Conservation (phyloP, 2,797 vertebrate species). For the Nannoperca obscura region DNA sequence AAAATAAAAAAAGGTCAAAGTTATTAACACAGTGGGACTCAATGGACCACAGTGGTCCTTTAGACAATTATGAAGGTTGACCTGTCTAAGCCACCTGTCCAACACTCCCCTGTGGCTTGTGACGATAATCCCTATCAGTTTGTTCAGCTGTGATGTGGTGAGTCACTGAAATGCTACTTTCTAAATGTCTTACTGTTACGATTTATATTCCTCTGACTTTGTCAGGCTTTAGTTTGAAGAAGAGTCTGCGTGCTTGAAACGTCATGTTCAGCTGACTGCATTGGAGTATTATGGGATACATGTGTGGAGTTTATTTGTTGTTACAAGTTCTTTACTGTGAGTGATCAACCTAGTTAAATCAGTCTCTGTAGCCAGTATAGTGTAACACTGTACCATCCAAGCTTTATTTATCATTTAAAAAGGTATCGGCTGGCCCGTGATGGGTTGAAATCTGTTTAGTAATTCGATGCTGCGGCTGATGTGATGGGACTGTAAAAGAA, state of each 20-base stretch:
- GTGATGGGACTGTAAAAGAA: slow-evolving; percentile 57
- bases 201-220: slow-evolving; percentile 15
- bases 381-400: neutral
- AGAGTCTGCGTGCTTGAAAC: neutral
- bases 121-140: slow-evolving; percentile 27
- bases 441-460: slow-evolving; percentile 47
- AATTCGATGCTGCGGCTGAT: slow-evolving; percentile 52
- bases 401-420: slow-evolving; percentile 48
- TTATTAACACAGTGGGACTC: slow-evolving; percentile 67
- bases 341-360: slow-evolving; percentile 23
- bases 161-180: slow-evolving; percentile 4
- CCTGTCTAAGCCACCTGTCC: slow-evolving; percentile 54
- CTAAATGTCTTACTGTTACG: neutral
- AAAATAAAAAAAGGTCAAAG: slow-evolving; percentile 53
- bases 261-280: neutral
- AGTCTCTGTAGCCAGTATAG: slow-evolving; percentile 9
- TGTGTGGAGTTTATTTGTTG: slow-evolving; percentile 18
- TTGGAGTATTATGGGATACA: neutral
- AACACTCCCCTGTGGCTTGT: slow-evolving; percentile 28
- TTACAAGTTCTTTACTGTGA: slow-evolving; percentile 12
- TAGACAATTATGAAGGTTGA: slow-evolving; percentile 60
- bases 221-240: slow-evolving; percentile 1
- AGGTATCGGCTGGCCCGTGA: slow-evolving; percentile 45
- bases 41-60: slow-evolving; percentile 49
- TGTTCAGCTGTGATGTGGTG: slow-evolving; percentile 15